These are phyloP conservation scores for Montipora capricornis DNA, from an alignment of 64 coral and sea anemone species.

Conservation along the genomic window DNA sequence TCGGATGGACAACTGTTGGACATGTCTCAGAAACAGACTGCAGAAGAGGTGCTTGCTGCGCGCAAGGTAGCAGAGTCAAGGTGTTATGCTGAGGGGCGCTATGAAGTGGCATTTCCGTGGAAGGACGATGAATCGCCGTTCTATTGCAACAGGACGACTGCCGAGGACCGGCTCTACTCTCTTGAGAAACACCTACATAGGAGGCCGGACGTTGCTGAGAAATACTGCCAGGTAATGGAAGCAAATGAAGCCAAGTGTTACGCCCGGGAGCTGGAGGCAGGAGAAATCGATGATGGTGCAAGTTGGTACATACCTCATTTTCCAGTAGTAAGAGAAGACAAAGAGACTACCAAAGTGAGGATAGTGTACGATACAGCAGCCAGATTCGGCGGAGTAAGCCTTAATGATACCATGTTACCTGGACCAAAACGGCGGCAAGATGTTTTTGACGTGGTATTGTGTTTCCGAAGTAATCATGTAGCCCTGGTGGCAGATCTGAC, in stretches of 20 bases:
- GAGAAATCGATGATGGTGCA: background rate
- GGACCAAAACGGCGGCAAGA: conserved; percentile 58
- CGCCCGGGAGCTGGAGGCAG: background rate
- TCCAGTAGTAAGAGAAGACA: conserved; percentile 44
- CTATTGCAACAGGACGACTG: no score
- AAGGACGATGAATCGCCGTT: no score
- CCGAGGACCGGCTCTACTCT: background rate
- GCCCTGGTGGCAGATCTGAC: conserved; percentile 51
- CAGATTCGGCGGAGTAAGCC: conserved; percentile 16
- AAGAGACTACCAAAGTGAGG: conserved; percentile 51
- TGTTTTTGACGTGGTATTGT: conserved; percentile 26
- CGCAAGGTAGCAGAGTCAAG: no score
- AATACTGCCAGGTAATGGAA: conserved; percentile 54
- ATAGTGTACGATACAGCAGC: conserved; percentile 55
- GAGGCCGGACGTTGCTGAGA: conserved; percentile 27
- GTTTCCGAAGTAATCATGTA: conserved; percentile 44
- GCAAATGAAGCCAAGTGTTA: conserved; percentile 52
- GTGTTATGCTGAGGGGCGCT: no score
- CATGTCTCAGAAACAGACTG: no score
- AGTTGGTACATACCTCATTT: conserved; percentile 49
- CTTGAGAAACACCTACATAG: conserved; percentile 16
- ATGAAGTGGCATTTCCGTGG: no score
- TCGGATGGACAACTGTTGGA: no score
- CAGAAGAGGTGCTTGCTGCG: no score
- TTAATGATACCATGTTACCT: conserved; percentile 55